phyloP scores from a whole-genome alignment of 2,888 invertebrate species.

The Leptopterna dolabrata region DNA sequence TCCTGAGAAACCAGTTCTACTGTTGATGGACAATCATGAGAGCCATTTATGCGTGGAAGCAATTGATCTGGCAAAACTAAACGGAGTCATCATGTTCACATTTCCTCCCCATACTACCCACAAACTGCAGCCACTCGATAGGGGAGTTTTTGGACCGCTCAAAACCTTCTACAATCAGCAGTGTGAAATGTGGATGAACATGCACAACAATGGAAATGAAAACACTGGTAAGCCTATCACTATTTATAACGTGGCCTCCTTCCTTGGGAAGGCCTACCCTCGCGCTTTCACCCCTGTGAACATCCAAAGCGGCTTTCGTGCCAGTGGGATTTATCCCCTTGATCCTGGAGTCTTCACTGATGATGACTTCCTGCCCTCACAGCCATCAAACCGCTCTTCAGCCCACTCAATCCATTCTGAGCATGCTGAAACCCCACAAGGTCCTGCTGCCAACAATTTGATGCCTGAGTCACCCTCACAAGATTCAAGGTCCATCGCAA shows the following conservation, averaged over 20 bases:
- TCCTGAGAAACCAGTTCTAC: constrained; percentile 10
- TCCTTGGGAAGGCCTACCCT: not conserved
- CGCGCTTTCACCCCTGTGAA: not conserved
- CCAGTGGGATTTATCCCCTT: not conserved
- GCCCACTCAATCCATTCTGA: not conserved
- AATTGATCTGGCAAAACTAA: constrained; percentile 64
- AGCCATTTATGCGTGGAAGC: constrained; percentile 55
- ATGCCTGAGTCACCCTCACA: not conserved
- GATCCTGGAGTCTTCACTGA: not conserved
- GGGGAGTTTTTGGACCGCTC: too few relatives aligned
- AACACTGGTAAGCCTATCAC: too few relatives aligned
- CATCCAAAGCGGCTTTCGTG: not conserved
- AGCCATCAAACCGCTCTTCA: not conserved
- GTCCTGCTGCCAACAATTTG: not conserved
- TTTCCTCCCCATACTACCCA: too few relatives aligned
- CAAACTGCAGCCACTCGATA: too few relatives aligned
- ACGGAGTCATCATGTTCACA: constrained; percentile 62
- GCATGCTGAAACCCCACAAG: not conserved
- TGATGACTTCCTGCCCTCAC: not conserved
- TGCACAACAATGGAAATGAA: too few relatives aligned
- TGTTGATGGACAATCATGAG: constrained; percentile 39
- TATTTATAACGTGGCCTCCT: not conserved
- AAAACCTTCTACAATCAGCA: not conserved
- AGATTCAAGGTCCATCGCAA: not conserved
- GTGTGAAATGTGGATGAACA: too few relatives aligned